Evolutionary conservation across 2,113 vertebrate genomes (phyloP).

Genomic region (Seriola rivoliana): DNA sequence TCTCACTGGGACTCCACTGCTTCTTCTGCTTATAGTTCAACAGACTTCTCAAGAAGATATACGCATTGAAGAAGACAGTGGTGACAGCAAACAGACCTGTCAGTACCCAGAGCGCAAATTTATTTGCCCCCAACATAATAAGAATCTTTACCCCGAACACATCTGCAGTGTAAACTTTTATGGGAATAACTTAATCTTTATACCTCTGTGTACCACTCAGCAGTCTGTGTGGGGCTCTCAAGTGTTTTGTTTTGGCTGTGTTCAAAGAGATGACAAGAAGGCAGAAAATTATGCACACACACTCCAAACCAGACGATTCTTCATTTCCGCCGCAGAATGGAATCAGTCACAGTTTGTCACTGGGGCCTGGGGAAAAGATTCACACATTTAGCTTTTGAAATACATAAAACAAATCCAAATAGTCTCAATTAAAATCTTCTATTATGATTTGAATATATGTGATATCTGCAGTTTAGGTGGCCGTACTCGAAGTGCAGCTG

Average conservation of each 20-base stretch:
- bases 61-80: conserved; percentile 82
- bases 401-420: conserved; percentile 37
- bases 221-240: conserved; percentile 16
- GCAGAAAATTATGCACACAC: conserved; percentile 21
- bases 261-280: conserved; percentile 57
- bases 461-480: not conserved
- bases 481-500: not conserved
- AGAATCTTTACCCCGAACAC: conserved; percentile 6
- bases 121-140: conserved; percentile 57
- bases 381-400: conserved; percentile 50
- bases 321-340: conserved; percentile 52
- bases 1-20: conserved; percentile 77
- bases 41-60: conserved; percentile 77
- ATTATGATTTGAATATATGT: conserved; percentile 2
- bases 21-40: conserved; percentile 70
- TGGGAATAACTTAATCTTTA: conserved; percentile 5
- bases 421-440: conserved; percentile 14
- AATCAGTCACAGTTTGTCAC: conserved; percentile 52
- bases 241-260: conserved; percentile 36
- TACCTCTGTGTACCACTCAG: conserved; percentile 11
- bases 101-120: conserved; percentile 73
- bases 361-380: conserved; percentile 47
- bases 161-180: conserved; percentile 17
- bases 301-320: conserved; percentile 49
- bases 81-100: conserved; percentile 70